Base-by-base conservation (phyloP, 2,888 invertebrate species). In the Drosophila tripunctata region DNA sequence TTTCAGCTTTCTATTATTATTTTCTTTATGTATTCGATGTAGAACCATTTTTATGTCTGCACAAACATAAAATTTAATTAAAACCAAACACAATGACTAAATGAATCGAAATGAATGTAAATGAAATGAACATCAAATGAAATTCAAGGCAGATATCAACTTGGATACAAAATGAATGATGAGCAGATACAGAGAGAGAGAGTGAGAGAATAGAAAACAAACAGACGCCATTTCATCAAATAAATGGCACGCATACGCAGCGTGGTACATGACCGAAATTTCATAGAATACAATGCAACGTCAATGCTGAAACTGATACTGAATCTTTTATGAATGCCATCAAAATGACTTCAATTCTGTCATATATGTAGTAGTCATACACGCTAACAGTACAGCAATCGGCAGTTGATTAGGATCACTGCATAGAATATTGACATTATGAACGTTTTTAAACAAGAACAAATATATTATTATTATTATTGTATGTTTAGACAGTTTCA, bases 11-110 rank as follows among this genome's bases (percentile, higher is more conserved):
- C 27, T 27, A 27, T 27, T 27, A 27, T 27, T 27, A 8, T 27
- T 27, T 27, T 27, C 10, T 8, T 27, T 27, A 3, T 27, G 27
- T 27, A n/a, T 51, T 51, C 22, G 45, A 38, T 57, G 24, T 54
- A 10, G 36, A 24, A 45, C 38, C 52, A 41, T 56, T 65, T 72
- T 64, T 43, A 61, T 69, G 21, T 10, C 69, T 65, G 57, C 15
- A 47, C 70, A 48, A 67, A 48, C 44, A 45, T 48, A 35, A 64
- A 71, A 71, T 75, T 58, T 58, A 71, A 75, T 75, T 75, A 67
- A 67, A 75, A 61, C 52, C 56, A 71, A 67, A 67, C 50, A 67
- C 54, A 19, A 35, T 43, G 8, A 3, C 22, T 8, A 36, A 72
- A 57, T 45, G 56, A 58, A 56, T 35, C 4, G 4, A 38, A 60